These are phyloP conservation scores for Drosophila chauvacae DNA, from an alignment of 1,140 invertebrate genomes.

Conservation along the genomic window DNA sequence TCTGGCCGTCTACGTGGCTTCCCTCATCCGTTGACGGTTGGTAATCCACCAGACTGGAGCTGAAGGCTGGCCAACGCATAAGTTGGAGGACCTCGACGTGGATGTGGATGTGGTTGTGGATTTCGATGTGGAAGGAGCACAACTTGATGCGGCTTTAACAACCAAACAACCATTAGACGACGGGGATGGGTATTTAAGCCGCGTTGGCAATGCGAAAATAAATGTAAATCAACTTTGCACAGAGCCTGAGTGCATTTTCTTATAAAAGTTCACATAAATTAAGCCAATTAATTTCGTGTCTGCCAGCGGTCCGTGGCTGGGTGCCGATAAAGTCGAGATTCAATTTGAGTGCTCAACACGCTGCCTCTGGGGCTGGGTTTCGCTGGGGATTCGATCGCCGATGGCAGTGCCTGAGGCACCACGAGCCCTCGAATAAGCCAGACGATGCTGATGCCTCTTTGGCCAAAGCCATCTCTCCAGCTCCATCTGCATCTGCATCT, in stretches of 20 bases:
- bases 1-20: slow-evolving; percentile 40
- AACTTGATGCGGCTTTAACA: slow-evolving; percentile 31
- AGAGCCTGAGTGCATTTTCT: slow-evolving; percentile 50
- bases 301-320: slow-evolving; percentile 55
- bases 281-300: slow-evolving; percentile 75
- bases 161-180: slow-evolving; percentile 42
- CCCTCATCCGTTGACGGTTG: slow-evolving; percentile 52
- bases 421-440: slow-evolving; percentile 10
- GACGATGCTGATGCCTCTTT: slow-evolving; percentile 13
- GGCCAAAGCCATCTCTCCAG: slow-evolving; percentile 21
- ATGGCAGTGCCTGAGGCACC: slow-evolving; percentile 19
- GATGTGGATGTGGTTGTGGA: not conserved
- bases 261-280: slow-evolving; percentile 66
- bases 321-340: slow-evolving; percentile 75
- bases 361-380: slow-evolving; percentile 21
- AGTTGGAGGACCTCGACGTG: slow-evolving; percentile 3
- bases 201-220: slow-evolving; percentile 39
- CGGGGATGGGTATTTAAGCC: slow-evolving; percentile 46
- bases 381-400: slow-evolving; percentile 26
- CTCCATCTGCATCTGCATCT: slow-evolving; percentile 24
- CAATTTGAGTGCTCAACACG: slow-evolving; percentile 69
- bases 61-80: slow-evolving; percentile 34
- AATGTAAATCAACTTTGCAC: slow-evolving; percentile 51
- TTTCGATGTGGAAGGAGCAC: slow-evolving; percentile 7
- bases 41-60: slow-evolving; percentile 53